A percentile compares a stretch with the other conserved stretches of the same genome.
Evolutionary conservation across 2,113 vertebrate genomes (phyloP).

Genomic region (Tragelaphus strepsiceros): DNA sequence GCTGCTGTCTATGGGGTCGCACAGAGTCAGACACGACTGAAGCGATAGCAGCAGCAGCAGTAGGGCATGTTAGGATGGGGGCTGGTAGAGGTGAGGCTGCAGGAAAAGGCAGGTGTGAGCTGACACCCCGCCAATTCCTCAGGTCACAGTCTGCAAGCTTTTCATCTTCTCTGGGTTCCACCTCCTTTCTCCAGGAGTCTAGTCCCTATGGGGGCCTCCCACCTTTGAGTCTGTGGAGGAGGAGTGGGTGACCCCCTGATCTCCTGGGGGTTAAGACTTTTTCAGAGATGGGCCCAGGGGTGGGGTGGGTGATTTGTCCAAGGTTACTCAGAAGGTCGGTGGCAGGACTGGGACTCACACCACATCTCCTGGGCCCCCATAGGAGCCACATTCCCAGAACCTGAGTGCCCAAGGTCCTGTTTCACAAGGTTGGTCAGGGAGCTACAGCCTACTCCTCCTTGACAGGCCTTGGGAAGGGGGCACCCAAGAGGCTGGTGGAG

Average conservation of each 20-base stretch:
- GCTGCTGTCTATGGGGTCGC: too few relatives aligned
- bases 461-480: slow-evolving; percentile 87
- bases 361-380: neutral
- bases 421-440: neutral
- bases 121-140: neutral
- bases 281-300: neutral
- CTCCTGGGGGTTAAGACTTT: neutral
- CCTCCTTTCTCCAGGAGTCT: neutral
- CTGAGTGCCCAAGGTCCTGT: neutral
- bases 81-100: neutral
- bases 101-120: neutral
- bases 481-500: slow-evolving; percentile 79
- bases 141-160: neutral
- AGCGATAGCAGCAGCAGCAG: too few relatives aligned
- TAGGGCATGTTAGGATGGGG: accelerated
- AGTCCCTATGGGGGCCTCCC: neutral
- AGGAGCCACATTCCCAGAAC: neutral
- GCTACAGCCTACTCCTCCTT: slow-evolving; percentile 91
- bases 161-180: neutral
- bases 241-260: too few relatives aligned
- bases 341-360: neutral
- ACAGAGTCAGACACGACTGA: too few relatives aligned
- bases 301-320: neutral
- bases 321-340: neutral
- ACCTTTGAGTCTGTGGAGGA: neutral